phyloP scores from a whole-genome alignment of 2,888 invertebrate genomes.

The Biston stratarius region DNA sequence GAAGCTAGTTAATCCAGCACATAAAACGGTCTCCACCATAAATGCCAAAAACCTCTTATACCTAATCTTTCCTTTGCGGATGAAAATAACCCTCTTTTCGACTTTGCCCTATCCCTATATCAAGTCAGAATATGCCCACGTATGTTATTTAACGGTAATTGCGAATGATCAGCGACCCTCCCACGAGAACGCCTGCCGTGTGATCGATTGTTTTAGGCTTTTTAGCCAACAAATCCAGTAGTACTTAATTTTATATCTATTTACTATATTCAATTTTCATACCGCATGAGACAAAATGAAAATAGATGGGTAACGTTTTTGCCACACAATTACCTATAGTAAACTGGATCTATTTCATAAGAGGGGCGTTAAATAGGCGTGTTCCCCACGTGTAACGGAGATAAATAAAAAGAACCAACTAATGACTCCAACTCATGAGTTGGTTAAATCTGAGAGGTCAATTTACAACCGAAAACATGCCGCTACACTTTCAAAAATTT shows the following conservation, averaged over 20 bases:
- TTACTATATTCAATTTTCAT: too few relatives aligned
- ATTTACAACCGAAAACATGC: too few relatives aligned
- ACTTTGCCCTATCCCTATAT: slow-evolving; percentile 33
- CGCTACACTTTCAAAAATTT: too few relatives aligned
- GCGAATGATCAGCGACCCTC: slow-evolving; percentile 53
- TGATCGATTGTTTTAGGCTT: slow-evolving; percentile 49
- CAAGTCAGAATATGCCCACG: slow-evolving; percentile 45
- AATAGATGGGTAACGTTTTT: too few relatives aligned
- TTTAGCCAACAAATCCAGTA: slow-evolving; percentile 20
- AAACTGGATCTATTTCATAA: too few relatives aligned
- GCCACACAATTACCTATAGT: too few relatives aligned
- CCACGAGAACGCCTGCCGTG: slow-evolving; percentile 40
- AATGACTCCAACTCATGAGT: too few relatives aligned
- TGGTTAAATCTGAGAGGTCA: too few relatives aligned
- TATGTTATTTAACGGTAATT: slow-evolving; percentile 63
- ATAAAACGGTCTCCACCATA: slow-evolving; percentile 3
- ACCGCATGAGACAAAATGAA: neutral
- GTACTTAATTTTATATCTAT: neutral
- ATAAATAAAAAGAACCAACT: too few relatives aligned
- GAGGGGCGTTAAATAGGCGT: too few relatives aligned
- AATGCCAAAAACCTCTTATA: slow-evolving; percentile 20
- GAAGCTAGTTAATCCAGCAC: neutral
- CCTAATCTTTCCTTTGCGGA: slow-evolving; percentile 21
- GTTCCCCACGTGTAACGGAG: too few relatives aligned
- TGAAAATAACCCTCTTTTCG: slow-evolving; percentile 28